phyloP scores from a whole-genome alignment of 2,797 vertebrate genomes.

The Sebastes taczanowskii region DNA sequence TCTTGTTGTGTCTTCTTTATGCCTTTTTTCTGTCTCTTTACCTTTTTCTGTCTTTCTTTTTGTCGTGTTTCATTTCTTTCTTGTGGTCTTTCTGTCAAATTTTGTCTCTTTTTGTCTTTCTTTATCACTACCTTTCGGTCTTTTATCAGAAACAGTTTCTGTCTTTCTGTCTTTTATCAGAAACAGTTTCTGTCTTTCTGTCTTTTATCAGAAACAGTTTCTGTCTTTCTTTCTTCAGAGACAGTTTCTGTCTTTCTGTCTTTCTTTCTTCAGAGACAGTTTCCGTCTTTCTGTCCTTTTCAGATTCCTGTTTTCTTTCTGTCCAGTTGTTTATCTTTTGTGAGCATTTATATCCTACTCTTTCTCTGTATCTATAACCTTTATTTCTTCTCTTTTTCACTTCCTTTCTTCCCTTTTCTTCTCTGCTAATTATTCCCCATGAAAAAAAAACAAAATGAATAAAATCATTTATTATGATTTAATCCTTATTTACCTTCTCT shows the following conservation, averaged over 20 bases:
- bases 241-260: background rate
- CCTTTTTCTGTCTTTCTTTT: no score
- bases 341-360: background rate
- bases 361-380: background rate
- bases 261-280: background rate
- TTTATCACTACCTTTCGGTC: accelerated
- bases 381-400: background rate
- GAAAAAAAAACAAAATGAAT: accelerated
- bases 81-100: no score
- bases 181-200: background rate
- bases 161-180: background rate
- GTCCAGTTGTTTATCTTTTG: background rate
- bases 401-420: background rate
- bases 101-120: background rate
- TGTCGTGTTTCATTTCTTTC: no score
- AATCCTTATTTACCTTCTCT: background rate
- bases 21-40: no score
- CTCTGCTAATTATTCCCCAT: background rate
- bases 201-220: background rate
- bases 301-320: background rate
- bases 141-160: background rate
- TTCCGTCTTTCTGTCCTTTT: accelerated
- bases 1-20: no score
- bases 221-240: background rate
- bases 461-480: background rate